A percentile compares a stretch with the other conserved stretches of the same genome.
phyloP scores from a whole-genome alignment of 2,797 vertebrate genomes.

The Perodicticus potto region DNA sequence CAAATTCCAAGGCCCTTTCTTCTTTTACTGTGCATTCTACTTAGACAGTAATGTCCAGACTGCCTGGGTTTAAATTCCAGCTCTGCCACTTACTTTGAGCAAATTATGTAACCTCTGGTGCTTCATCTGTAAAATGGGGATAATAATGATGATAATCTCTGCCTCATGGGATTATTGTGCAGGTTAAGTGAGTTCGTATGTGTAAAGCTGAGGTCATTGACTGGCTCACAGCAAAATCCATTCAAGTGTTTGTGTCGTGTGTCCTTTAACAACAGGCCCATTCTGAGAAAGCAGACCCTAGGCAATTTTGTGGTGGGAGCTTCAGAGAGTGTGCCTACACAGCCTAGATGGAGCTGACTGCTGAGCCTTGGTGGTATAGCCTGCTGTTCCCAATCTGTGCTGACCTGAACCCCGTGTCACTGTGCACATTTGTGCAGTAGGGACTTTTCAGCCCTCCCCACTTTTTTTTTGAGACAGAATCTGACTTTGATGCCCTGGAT shows the following conservation, averaged over 20 bases:
- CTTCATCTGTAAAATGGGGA: constrained; percentile 14
- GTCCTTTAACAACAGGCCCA: background rate
- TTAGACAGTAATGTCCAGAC: background rate
- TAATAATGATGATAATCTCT: background rate
- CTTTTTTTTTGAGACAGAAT: too few species aligned
- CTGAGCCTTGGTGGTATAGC: background rate
- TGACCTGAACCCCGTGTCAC: too few species aligned
- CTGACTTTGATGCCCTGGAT: too few species aligned
- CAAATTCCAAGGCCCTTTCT: background rate
- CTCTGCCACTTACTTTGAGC: background rate
- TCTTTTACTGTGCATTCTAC: background rate
- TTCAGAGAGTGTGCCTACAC: background rate
- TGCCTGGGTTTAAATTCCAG: background rate
- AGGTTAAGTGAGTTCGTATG: background rate
- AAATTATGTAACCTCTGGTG: background rate
- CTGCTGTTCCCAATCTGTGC: background rate
- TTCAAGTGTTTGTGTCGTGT: background rate
- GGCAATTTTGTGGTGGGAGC: background rate
- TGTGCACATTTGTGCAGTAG: background rate
- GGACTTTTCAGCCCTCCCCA: background rate
- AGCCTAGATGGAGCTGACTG: background rate
- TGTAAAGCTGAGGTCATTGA: background rate
- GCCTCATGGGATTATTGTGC: background rate
- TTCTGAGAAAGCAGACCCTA: background rate
- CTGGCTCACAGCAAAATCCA: background rate